phyloP scores from a whole-genome alignment of 64 coral and sea anemone genomes.

The Actinia equina region DNA sequence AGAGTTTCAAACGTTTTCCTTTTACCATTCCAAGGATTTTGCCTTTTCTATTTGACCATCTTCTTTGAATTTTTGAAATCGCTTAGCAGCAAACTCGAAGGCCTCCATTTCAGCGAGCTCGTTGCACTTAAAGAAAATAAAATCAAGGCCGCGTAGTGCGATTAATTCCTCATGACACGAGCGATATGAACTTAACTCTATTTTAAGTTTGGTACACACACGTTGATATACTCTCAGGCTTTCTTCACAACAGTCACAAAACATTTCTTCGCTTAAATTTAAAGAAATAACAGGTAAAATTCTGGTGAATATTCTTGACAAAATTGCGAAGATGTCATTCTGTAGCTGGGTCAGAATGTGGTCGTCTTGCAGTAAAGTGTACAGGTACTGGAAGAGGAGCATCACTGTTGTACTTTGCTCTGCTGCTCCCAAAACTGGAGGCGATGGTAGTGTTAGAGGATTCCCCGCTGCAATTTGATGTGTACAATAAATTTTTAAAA shows the following conservation, averaged over 20 bases:
- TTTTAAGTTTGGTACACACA: slow-evolving; percentile 30
- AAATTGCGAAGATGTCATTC: slow-evolving; percentile 24
- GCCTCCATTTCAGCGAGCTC: slow-evolving; percentile 1
- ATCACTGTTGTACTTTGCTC: slow-evolving; percentile 13
- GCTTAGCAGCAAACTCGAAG: slow-evolving; percentile 5
- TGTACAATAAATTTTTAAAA: slow-evolving; percentile 7
- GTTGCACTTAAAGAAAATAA: slow-evolving; percentile 16
- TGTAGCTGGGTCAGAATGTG: slow-evolving; percentile 20
- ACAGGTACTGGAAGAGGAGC: slow-evolving; percentile 28
- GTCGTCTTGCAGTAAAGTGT: slow-evolving; percentile 17
- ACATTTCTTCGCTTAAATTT: slow-evolving; percentile 27
- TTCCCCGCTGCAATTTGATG: not conserved
- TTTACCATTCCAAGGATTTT: slow-evolving; percentile 23
- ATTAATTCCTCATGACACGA: slow-evolving; percentile 1
- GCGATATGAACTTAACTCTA: not conserved
- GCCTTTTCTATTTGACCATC: slow-evolving; percentile 2
- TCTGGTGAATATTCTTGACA: slow-evolving; percentile 31
- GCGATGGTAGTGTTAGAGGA: slow-evolving; percentile 16
- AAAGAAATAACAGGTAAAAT: slow-evolving; percentile 16
- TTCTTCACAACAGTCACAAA: slow-evolving; percentile 6
- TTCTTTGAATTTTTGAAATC: slow-evolving; percentile 26
- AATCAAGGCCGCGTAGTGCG: not conserved
- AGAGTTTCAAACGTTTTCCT: too few species aligned
- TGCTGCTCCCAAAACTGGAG: slow-evolving; percentile 38
- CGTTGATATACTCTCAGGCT: slow-evolving; percentile 22